phyloP scores from a whole-genome alignment of 2,797 vertebrate genomes.

The Spea hammondii region DNA sequence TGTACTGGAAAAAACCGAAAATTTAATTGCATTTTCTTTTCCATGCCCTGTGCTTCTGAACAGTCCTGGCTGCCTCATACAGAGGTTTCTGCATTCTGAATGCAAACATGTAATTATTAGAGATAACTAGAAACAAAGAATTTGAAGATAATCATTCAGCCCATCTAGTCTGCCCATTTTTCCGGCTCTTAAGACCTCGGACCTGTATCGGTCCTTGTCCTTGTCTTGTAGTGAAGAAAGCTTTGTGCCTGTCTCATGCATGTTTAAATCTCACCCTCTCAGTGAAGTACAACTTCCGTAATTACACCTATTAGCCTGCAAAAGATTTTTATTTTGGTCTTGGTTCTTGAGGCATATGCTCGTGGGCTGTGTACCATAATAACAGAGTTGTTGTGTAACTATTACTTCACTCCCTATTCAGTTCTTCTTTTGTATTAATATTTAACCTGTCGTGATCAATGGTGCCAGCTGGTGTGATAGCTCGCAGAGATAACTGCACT shows the following conservation, averaged over 20 bases:
- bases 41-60: conserved; percentile 5
- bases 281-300: too few species aligned
- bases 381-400: neutral
- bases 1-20: conserved; percentile 14
- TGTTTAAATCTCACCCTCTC: too few species aligned
- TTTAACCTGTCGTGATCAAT: conserved; percentile 27
- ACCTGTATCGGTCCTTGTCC: too few species aligned
- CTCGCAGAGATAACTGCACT: neutral
- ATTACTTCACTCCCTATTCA: neutral
- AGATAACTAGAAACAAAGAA: too few species aligned
- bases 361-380: neutral
- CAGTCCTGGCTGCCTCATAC: conserved; percentile 8
- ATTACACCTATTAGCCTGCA: neutral
- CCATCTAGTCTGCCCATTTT: too few species aligned
- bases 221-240: too few species aligned
- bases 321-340: neutral
- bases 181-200: too few species aligned
- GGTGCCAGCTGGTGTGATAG: conserved; percentile 41
- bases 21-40: conserved; percentile 6
- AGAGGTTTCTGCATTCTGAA: neutral
- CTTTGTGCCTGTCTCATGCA: too few species aligned
- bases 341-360: neutral
- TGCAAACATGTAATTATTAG: conserved; percentile 25
- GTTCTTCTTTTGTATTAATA: conserved; percentile 13
- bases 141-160: too few species aligned